phyloP scores from a whole-genome alignment of 2,888 invertebrate species.

The Megalurothrips usitatus region DNA sequence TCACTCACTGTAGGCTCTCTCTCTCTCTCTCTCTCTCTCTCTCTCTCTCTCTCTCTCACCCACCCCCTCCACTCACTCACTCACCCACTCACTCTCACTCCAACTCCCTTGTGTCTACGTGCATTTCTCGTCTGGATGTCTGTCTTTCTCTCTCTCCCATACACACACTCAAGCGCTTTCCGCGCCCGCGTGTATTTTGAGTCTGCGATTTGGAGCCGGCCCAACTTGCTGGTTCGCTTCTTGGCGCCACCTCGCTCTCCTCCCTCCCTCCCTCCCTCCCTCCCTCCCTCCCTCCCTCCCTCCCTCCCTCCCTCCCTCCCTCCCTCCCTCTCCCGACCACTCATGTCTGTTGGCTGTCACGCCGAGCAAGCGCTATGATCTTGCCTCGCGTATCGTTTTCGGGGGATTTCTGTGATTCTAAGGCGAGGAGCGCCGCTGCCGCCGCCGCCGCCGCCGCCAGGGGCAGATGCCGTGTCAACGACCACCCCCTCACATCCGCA shows the following conservation, averaged over 20 bases:
- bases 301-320: not conserved
- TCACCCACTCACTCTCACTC: not conserved
- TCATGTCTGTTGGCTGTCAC: not conserved
- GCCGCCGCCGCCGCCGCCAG: no score
- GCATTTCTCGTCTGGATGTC: no score
- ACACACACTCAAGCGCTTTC: not conserved
- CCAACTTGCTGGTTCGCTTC: not conserved
- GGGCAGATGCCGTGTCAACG: no score
- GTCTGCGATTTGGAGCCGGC: not conserved
- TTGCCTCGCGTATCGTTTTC: no score
- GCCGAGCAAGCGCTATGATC: no score
- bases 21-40: not conserved
- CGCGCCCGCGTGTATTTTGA: slow-evolving; percentile 2
- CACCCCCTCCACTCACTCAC: no score
- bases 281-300: not conserved
- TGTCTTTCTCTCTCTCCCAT: not conserved
- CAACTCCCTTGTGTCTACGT: not conserved
- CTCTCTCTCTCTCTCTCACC: not conserved
- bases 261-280: not conserved
- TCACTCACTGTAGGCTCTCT: not conserved
- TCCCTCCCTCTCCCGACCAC: not conserved
- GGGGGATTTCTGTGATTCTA: no score
- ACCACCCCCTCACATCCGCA: no score
- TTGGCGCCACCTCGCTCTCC: not conserved
- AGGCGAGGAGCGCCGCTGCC: no score